Evolutionary conservation across 2,797 vertebrate genomes (phyloP).

Genomic region (Garrulus glandarius): DNA sequence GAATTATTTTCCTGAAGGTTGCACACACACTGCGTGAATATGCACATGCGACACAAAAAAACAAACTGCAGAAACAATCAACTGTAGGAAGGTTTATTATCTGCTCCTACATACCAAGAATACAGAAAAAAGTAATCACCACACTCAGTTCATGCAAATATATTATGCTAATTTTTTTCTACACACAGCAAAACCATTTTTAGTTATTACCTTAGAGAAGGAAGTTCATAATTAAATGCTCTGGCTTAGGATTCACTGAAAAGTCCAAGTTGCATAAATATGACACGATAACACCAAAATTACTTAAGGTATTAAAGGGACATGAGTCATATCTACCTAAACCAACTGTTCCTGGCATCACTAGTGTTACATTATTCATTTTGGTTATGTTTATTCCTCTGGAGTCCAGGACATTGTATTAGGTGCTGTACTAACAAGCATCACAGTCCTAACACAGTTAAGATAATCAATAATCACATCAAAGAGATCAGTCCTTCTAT

Average conservation of each 20-base stretch:
- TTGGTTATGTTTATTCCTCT: background rate
- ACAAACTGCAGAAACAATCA: background rate
- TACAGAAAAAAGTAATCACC: background rate
- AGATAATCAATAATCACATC: background rate
- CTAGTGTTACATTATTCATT: background rate
- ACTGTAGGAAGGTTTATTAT: background rate
- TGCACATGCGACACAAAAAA: background rate
- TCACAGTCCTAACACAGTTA: background rate
- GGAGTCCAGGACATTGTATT: background rate
- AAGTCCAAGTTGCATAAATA: background rate
- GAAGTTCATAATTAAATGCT: background rate
- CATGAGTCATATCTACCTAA: background rate
- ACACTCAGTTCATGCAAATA: background rate
- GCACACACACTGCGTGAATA: accelerated
- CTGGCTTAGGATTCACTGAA: background rate
- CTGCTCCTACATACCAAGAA: background rate
- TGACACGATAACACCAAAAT: background rate
- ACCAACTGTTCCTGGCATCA: background rate
- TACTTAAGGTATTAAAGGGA: background rate
- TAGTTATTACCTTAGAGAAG: background rate
- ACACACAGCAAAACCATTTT: background rate
- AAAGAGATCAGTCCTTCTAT: background rate
- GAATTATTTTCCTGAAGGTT: background rate
- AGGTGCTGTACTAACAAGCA: background rate
- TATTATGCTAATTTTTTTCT: background rate